phyloP scores from a whole-genome alignment of 2,797 vertebrate genomes.

The Craterocephalus amniculus region DNA sequence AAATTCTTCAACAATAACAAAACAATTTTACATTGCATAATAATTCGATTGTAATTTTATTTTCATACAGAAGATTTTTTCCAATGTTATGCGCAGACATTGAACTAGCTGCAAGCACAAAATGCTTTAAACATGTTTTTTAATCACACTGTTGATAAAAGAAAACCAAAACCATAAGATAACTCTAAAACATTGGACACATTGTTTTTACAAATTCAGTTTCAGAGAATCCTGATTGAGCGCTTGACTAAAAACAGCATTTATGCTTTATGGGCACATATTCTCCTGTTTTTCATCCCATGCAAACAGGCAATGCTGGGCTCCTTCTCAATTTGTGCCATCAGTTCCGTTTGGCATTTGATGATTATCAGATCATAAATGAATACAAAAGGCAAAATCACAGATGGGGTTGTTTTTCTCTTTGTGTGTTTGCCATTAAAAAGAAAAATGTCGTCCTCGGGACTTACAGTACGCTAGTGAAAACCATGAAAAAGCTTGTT shows the following conservation, averaged over 20 bases:
- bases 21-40: too few relatives aligned
- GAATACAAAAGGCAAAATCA: neutral
- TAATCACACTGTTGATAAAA: neutral
- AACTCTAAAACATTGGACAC: neutral
- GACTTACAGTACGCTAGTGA: neutral
- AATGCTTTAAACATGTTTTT: neutral
- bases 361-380: neutral
- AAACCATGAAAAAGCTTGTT: neutral
- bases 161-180: neutral
- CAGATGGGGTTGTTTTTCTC: neutral
- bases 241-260: neutral
- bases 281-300: neutral
- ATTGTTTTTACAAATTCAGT: neutral
- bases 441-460: neutral
- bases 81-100: neutral
- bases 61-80: neutral
- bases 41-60: neutral
- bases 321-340: neutral
- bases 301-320: neutral
- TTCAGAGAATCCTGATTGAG: neutral
- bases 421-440: too few relatives aligned
- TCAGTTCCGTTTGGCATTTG: neutral
- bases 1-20: too few relatives aligned
- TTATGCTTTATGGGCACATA: neutral
- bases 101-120: neutral